Evolutionary conservation across 2,888 invertebrate species (phyloP), one percentile per base, ranked within the genome.

Genomic region (Cephus spinipes): DNA sequence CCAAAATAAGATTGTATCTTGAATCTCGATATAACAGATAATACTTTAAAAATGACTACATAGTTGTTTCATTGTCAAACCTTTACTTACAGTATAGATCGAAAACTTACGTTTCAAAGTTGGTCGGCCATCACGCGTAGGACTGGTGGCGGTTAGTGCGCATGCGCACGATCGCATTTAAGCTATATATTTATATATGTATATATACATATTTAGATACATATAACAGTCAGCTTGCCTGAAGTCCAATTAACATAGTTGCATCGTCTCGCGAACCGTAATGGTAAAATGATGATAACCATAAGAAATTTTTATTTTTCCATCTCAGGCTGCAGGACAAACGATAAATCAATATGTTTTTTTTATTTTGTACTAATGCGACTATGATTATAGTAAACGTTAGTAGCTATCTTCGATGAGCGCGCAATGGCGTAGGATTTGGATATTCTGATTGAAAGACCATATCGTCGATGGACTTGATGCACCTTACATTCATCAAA

Each of bases 381-480:
- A 23, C 6, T 55, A 23, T 23, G 23, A 55, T 23, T 55, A 23
- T 55, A 23, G 55, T 55, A 55, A 55, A 23, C 55, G 55, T 23
- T 55, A 55, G 9, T 15, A 15, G 15, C 9, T 55, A 55, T 55
- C 55, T 23, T 55, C 55, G 55, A 55, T 6, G 23, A 9, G 33
- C 73, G 35, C 36, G 35, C 84, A 84, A 78, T 84, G 84, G 84
- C 83, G 84, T 83, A 85, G 81, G 73, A 74, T 71, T 75, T 40
- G 1, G 80, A 83, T 76, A 68, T 77, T 74, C 9, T 23, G 40
- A 9, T 2, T 55, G 55, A 55, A 55, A 15, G 23, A 55, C 55
- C 68, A 68, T 83, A 86, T 86, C 84, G 84, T 83, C 84, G 84
- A 85, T 82, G 79, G 80, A 83, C 82, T 81, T 76, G 81, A 79